Base-by-base conservation (phyloP, 2,888 invertebrate species). In the Drosophila testacea region DNA sequence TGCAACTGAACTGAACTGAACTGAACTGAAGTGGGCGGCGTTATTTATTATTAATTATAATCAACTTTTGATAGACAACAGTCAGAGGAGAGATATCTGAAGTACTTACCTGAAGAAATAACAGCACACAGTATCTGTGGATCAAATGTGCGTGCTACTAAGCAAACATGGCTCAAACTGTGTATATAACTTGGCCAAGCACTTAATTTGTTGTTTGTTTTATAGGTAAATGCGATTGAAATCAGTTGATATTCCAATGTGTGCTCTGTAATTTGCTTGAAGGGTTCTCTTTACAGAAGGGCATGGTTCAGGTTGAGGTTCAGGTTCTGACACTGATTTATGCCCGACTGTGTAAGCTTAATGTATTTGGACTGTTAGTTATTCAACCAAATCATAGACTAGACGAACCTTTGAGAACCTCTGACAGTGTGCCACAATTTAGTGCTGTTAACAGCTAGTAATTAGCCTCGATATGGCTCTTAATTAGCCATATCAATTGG, bases 361-460 rank as follows among this genome's bases (percentile, higher is more conserved):
- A 73, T 52, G 30, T 61, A 50, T 5, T 30, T 44, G 56, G 11
- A 27, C 32, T 57, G 55, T 62, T 55, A 54, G 69, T 67, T 69
- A 79, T 69, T 57, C 68, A 70, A 70, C 44, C 62, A 66, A 75
- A 69, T 68, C 59, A 64, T 59, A 73, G 64, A 34, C 56, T 38
- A 50, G 51, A 55, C 62, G 55, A 55, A 62, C 66, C 28, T 55
- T 9, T 22, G 34, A 50, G 47, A 52, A 64, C 71, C 22, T 5
- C 61, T 82, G 81, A 83, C 81, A 83, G 76, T 38, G 50, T 38
- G 69, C 59, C 66, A 67, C 87, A 69, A 82, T 80, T 80, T 82
- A 84, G 72, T 73, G 82, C 73, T 84, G 87, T 84, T 84, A 84
- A 84, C 83, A 84, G 87, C 84, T 87, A 61, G 85, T 84, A 84